Evolutionary conservation across 2,113 vertebrate genomes (phyloP), one percentile per base, ranked within the genome.

Genomic region (Sebastes schlegelii): DNA sequence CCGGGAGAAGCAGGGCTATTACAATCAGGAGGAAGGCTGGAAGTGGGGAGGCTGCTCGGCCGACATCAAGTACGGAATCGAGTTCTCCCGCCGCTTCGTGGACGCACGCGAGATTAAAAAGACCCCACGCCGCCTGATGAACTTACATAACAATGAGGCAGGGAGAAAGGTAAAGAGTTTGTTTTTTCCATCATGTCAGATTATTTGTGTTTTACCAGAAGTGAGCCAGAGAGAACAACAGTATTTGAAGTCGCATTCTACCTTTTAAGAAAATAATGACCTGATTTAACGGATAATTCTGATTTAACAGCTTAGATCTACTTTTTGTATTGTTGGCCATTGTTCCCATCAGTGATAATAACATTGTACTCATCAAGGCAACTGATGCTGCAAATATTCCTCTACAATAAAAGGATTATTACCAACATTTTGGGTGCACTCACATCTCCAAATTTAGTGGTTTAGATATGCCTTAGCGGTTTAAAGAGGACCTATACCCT

Each of bases 21-120:
- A 98, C 95, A 98, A 98, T 93, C 98, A 99, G 94, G 97, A 99
- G 49, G 98, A 99, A 92, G 98, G 98, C 94, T 99, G 98, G 98
- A 99, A 99, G 93, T 99, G 98, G 98, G 98, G 98, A 65, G 98
- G 98, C 91, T 99, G 98, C 94, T 99, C 98, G 0, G 98, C 98
- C 0, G 98, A 99, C 91, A 96, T 99, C 96, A 97, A 97, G 92
- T 99, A 99, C 2, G 98, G 98, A 92, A 97, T 99, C n/a, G 98
- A 99, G 91, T 99, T 99, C 95, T 99, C 98, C 83, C 96, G 97
- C 55, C 97, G 97, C 92, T 99, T 99, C 67, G 98, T 99, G 88
- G 98, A 99, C 51, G 98, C 98, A 77, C 96, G 98, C 0, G 98
- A 99, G 95, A 98, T 99, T 88, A 98, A 97, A 95, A 99, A 99